Evolutionary conservation across 2,797 vertebrate genomes (phyloP), one percentile per base, ranked within the genome.

Genomic region (Eulemur rubriventer): DNA sequence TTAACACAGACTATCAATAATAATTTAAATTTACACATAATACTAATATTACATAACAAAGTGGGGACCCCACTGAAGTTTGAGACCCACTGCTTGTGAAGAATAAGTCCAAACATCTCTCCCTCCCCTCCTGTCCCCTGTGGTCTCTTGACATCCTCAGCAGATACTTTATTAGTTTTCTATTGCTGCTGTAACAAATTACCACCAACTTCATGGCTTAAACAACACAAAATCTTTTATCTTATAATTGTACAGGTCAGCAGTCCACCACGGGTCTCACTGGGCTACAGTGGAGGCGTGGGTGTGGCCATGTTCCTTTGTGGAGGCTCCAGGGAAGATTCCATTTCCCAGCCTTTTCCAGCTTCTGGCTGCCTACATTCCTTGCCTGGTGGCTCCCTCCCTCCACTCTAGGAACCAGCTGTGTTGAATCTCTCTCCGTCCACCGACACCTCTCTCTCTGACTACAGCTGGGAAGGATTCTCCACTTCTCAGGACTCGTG

Each of bases 321-420:
- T 9, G 35, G 30, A 52, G 80, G 26, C 14, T 24, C 30, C 18
- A 4, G 14, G 38, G 43, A 48, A 28, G 2, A 38, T 1, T 11
- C 24, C 5, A 0, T 10, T 50, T 24, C 43, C 59, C 48, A 3
- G 2, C 41, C 52, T 48, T 70, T 55, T 28, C 35, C 3, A 24
- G 65, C 63, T 18, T 3, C 0, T 0, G 9, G 59, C 35, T 0
- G 0, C 14, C 28, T 13, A 1, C 46, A 28, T 6, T 26, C 61
- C 67, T 30, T 7, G 1, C 14, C 50, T 30, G 4, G 6, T 5
- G 43, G 43, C 57, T 30, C n/a, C 69, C 55, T 33, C n/a, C 61
- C 3, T 24, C 43, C 43, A 1, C 14, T 22, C 70, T 52, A 7
- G 11, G 13, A 33, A 22, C 16, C 59, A 2, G 35, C 73, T 14